Conservation (phyloP, 2,888 invertebrate species). For the Drosophila kuntzei region DNA sequence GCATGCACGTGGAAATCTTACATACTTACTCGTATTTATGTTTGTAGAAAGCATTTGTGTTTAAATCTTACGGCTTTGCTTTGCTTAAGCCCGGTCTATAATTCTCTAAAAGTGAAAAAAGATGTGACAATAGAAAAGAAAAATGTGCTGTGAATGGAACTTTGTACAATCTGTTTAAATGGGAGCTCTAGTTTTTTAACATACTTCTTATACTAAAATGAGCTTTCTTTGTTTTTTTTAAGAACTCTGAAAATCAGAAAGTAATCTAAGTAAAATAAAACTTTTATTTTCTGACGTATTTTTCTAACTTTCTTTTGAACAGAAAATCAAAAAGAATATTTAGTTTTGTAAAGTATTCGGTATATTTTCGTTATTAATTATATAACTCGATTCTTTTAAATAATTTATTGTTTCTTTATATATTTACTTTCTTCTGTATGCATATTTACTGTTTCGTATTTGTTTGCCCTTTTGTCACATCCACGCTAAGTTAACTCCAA, state of each 20-base stretch:
- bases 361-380: background rate
- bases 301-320: too few species aligned
- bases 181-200: background rate
- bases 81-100: slow-evolving; percentile 7
- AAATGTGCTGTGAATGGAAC: slow-evolving; percentile 2
- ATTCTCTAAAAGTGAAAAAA: slow-evolving; percentile 13
- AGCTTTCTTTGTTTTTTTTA: too few species aligned
- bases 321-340: too few species aligned
- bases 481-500: slow-evolving; percentile 27
- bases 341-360: too few species aligned
- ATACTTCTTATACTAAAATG: background rate
- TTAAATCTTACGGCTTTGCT: slow-evolving; percentile 1
- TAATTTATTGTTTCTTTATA: background rate
- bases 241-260: too few species aligned
- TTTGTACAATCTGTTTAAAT: background rate
- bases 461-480: slow-evolving; percentile 24
- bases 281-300: too few species aligned
- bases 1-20: slow-evolving; percentile 54
- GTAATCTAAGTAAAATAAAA: too few species aligned
- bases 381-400: background rate
- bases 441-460: slow-evolving; percentile 8
- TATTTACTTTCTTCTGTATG: slow-evolving; percentile 28
- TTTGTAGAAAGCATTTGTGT: slow-evolving; percentile 17
- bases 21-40: slow-evolving; percentile 24
- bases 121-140: background rate